Base-by-base conservation (phyloP, 2,113 vertebrate genomes). In the Catharus fuscescens region DNA sequence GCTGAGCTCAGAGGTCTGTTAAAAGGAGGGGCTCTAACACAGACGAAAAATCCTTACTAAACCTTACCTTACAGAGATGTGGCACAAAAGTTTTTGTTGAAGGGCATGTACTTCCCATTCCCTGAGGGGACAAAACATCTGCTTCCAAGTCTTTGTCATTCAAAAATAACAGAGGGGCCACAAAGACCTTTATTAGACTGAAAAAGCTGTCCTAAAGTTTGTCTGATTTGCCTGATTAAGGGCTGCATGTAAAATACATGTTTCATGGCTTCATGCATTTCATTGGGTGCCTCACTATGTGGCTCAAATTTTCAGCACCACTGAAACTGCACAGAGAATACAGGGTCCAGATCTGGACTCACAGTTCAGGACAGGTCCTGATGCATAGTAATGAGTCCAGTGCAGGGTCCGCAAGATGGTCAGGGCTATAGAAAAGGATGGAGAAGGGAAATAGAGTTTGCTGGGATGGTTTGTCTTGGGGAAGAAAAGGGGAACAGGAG, bases 331-430 rank as follows among this genome's bases (percentile, higher is more conserved):
- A n/a, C 10, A 38, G 23, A 57, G 18, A 70, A 28, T 54, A 5
- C 23, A 60, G 17, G 10, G 17, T 28, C 15, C 18, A 42, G 56
- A 31, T 59, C 53, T 44, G 8, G 20, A 11, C 6, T 64, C 5
- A 1, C 10, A 44, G 26, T 17, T 31, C 31, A 61, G 36, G 44
- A 29, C 5, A 24, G 25, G 19, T 52, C 15, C 14, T 25, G 21
- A 32, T 45, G 20, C 23, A 36, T 5, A n/a, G 29, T 23, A 42
- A 6, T 0, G 3, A 38, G 26, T 19, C 12, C 17, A 54, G 14
- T 1, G 2, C 11, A 45, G 5, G 6, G 28, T 34, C 4, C 8
- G 2, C n/a, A 38, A 0, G 3, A 15, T 11, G 12, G 10, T 50
- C 21, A 25, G 54, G 12, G 3, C 16, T 66, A 10, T 3, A 25